phyloP scores from a whole-genome alignment of 2,113 vertebrate genomes.

The Dasyurus viverrinus region DNA sequence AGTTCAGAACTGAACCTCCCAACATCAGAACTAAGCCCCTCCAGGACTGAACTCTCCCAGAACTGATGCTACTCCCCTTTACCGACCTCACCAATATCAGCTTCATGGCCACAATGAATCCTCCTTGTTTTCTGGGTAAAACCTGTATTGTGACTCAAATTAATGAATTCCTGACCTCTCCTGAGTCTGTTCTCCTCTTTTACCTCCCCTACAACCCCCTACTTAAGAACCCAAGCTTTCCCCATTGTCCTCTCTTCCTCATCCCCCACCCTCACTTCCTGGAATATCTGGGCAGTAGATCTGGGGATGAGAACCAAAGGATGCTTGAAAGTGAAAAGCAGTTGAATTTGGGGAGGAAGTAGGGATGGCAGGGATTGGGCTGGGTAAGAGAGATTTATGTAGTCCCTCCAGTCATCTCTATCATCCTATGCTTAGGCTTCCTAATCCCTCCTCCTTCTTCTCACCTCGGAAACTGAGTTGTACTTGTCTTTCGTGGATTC shows the following conservation, averaged over 20 bases:
- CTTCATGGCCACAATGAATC: slow-evolving; percentile 86
- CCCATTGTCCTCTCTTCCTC: background rate
- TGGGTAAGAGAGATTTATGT: background rate
- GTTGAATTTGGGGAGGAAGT: background rate
- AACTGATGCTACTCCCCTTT: background rate
- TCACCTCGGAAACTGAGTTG: slow-evolving; percentile 91
- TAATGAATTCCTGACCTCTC: slow-evolving; percentile 37
- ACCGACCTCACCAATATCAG: slow-evolving; percentile 91
- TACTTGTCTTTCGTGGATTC: slow-evolving; percentile 89
- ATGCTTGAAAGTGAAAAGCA: background rate
- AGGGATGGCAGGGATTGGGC: background rate
- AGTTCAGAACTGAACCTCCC: slow-evolving; percentile 3
- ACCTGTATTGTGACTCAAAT: slow-evolving; percentile 79
- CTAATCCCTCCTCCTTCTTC: slow-evolving; percentile 24
- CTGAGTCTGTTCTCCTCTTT: background rate
- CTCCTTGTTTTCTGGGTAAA: slow-evolving; percentile 93
- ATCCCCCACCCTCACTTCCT: background rate
- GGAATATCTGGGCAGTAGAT: background rate
- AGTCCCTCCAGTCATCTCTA: background rate
- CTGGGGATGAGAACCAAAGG: background rate
- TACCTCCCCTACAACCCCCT: background rate
- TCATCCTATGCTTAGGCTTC: background rate
- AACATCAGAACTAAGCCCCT: too few relatives aligned
- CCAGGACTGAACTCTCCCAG: background rate
- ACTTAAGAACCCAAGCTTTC: background rate